A percentile compares a stretch with the other conserved stretches of the same genome.
phyloP scores from a whole-genome alignment of 1,140 invertebrate genomes.

The Trinorchestia longiramus region DNA sequence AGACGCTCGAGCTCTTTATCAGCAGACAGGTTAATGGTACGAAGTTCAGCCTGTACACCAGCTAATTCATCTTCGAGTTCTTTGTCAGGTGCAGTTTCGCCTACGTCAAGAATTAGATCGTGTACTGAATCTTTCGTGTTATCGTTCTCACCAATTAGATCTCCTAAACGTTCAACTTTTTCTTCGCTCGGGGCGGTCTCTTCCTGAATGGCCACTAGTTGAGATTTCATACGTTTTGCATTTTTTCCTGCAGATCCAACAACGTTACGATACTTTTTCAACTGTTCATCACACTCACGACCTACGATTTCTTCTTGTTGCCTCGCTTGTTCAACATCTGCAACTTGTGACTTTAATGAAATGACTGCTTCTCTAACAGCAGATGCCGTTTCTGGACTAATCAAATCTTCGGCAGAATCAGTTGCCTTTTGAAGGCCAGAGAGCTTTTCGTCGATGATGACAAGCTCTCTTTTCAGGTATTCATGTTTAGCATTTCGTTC shows the following conservation, averaged over 20 bases:
- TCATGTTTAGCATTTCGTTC: conserved; percentile 71
- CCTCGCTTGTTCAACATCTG: conserved; percentile 75
- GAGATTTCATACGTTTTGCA: conserved; percentile 60
- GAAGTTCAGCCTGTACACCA: conserved; percentile 60
- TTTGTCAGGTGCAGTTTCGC: conserved; percentile 19
- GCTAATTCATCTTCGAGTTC: conserved; percentile 60
- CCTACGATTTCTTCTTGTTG: conserved; percentile 57
- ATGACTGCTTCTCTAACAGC: conserved; percentile 72
- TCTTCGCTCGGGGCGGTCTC: conserved; percentile 60
- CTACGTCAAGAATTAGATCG: background rate
- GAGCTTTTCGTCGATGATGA: conserved; percentile 67
- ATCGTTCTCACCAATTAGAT: conserved; percentile 61
- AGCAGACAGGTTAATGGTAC: conserved; percentile 70
- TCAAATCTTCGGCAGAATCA: conserved; percentile 72
- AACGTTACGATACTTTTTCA: conserved; percentile 57
- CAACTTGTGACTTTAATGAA: conserved; percentile 73
- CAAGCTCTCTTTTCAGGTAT: conserved; percentile 63
- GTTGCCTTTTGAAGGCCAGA: conserved; percentile 66
- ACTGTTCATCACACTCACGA: conserved; percentile 55
- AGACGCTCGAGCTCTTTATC: conserved; percentile 80
- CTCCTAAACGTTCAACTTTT: conserved; percentile 60
- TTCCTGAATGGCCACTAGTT: conserved; percentile 61
- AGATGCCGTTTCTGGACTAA: conserved; percentile 72
- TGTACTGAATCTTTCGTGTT: conserved; percentile 58
- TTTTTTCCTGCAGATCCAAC: conserved; percentile 61